A percentile compares a stretch with the other conserved stretches of the same genome.
phyloP scores from a whole-genome alignment of 2,113 vertebrate species.

The Arizona elegans region DNA sequence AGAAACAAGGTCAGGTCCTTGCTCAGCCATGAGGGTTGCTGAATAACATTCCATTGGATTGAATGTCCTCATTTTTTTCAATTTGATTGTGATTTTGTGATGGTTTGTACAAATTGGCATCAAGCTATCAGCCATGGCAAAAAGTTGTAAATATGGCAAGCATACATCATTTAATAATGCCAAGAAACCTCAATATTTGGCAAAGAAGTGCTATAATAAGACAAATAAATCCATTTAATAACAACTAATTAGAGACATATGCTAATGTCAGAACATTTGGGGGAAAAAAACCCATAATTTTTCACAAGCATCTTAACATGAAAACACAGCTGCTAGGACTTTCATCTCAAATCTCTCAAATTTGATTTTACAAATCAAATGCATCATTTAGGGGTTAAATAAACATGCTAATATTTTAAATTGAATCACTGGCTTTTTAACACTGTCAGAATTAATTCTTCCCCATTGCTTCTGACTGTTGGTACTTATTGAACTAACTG shows the following conservation, averaged over 20 bases:
- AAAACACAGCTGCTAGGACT: background rate
- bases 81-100: background rate
- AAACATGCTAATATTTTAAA: background rate
- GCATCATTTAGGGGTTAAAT: background rate
- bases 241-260: background rate
- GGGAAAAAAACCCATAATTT: background rate
- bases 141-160: background rate
- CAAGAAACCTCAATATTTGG: background rate
- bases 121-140: background rate
- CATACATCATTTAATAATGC: background rate
- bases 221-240: background rate
- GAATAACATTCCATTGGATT: background rate
- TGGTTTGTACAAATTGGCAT: background rate
- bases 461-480: background rate
- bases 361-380: background rate
- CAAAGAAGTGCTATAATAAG: background rate
- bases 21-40: background rate
- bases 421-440: background rate
- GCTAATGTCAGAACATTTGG: background rate
- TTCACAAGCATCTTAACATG: background rate
- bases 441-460: background rate
- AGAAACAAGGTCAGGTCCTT: background rate
- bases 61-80: background rate
- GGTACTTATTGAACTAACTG: background rate
- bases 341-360: background rate